Conservation (phyloP, 2,113 vertebrate species). For the human (Homo sapiens) region DNA sequence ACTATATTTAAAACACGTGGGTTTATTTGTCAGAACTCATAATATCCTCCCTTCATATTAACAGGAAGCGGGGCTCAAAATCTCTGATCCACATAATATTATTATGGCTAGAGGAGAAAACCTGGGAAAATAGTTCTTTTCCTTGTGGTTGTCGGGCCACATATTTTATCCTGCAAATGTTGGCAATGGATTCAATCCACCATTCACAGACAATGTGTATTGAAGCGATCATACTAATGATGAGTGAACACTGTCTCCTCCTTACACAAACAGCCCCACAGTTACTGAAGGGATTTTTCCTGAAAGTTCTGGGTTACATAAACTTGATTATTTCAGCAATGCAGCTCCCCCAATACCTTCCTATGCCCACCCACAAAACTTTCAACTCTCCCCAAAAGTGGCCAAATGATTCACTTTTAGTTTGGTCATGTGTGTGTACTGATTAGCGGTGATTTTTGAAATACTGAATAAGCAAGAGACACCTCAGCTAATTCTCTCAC, state of each 20-base stretch:
- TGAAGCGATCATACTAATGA: not conserved
- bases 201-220: not conserved
- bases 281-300: not conserved
- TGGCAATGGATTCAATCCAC: not conserved
- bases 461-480: not conserved
- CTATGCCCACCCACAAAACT: not conserved
- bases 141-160: slow-evolving; percentile 5
- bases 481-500: not conserved
- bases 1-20: slow-evolving; percentile 53
- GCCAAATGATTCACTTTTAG: not conserved
- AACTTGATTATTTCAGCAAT: not conserved
- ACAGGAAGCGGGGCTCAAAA: slow-evolving; percentile 72
- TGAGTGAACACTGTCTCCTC: not conserved
- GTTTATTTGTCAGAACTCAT: slow-evolving; percentile 50
- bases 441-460: not conserved
- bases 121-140: slow-evolving; percentile 40
- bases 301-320: not conserved
- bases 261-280: not conserved
- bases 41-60: slow-evolving; percentile 60
- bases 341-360: not conserved
- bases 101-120: slow-evolving; percentile 59
- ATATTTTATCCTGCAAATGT: slow-evolving; percentile 44
- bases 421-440: not conserved
- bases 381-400: not conserved
- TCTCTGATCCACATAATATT: slow-evolving; percentile 64